Percentiles rank a stretch among this genome's conserved stretches.
Evolutionary conservation across 2,797 vertebrate species (phyloP).

Genomic region (Rhynchotus rufescens): DNA sequence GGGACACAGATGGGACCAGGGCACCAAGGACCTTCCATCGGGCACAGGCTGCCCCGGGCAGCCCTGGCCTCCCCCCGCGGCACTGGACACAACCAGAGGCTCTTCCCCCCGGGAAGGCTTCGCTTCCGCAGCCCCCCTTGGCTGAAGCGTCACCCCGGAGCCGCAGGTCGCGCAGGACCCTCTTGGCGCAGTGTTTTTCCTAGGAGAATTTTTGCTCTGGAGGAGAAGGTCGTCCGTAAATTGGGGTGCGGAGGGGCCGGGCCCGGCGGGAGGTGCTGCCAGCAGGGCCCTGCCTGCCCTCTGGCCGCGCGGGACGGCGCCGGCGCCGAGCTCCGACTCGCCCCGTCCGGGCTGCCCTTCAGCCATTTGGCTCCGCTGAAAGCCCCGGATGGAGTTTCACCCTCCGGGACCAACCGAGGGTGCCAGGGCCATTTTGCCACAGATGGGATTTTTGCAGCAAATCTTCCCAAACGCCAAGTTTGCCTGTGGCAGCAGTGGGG

Average conservation of each 20-base stretch:
- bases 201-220: constrained; percentile 70
- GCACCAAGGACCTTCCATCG: not conserved
- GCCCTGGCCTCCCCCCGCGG: not conserved
- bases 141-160: not conserved
- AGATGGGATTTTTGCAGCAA: not conserved
- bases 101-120: not conserved
- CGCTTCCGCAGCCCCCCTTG: not conserved
- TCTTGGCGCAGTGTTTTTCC: constrained; percentile 25
- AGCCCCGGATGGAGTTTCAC: not conserved
- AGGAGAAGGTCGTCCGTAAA: constrained; percentile 62
- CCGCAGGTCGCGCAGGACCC: not conserved
- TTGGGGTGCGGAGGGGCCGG: not conserved
- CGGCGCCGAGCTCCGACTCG: not conserved
- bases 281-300: not conserved
- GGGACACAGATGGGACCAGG: not conserved
- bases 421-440: not conserved
- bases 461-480: not conserved
- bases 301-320: not conserved
- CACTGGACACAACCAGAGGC: accelerated
- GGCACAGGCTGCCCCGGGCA: not conserved
- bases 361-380: not conserved
- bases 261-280: constrained; percentile 23
- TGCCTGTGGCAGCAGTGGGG: not conserved
- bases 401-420: accelerated
- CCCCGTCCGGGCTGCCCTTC: not conserved